phyloP scores from a whole-genome alignment of 2,113 vertebrate species.

The Eublepharis macularius region DNA sequence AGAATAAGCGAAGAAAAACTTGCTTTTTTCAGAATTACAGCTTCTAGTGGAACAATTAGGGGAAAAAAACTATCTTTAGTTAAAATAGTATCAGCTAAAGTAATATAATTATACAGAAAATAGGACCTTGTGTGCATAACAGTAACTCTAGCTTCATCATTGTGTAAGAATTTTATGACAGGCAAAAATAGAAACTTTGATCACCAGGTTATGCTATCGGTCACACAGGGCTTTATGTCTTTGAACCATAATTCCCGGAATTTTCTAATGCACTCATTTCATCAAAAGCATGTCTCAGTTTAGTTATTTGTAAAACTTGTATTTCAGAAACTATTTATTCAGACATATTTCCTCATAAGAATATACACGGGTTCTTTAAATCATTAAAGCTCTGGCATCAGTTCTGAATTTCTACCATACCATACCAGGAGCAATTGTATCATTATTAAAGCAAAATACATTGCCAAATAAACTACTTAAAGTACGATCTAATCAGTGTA shows the following conservation, averaged over 20 bases:
- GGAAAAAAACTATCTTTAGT: no score
- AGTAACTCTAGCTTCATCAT: not conserved
- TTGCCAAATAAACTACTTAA: not conserved
- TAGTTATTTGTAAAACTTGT: no score
- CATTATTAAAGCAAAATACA: not conserved
- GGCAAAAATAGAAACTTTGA: no score
- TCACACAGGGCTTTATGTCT: not conserved
- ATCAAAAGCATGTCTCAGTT: no score
- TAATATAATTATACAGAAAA: no score
- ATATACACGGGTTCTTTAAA: not conserved
- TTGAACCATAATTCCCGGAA: not conserved
- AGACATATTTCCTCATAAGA: not conserved
- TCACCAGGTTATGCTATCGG: not conserved
- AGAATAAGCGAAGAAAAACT: not conserved
- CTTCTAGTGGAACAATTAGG: no score
- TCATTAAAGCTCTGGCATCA: not conserved
- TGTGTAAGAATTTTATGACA: no score
- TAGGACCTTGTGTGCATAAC: not conserved
- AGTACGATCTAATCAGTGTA: not conserved
- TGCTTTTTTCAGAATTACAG: not conserved
- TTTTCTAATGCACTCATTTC: not conserved
- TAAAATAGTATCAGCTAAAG: no score
- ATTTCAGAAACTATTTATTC: not conserved
- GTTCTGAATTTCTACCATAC: rapidly evolving
- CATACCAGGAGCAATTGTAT: not conserved